Base-by-base conservation (phyloP, 64 coral and sea anemone species). In the Cladopsammia gracilis region DNA sequence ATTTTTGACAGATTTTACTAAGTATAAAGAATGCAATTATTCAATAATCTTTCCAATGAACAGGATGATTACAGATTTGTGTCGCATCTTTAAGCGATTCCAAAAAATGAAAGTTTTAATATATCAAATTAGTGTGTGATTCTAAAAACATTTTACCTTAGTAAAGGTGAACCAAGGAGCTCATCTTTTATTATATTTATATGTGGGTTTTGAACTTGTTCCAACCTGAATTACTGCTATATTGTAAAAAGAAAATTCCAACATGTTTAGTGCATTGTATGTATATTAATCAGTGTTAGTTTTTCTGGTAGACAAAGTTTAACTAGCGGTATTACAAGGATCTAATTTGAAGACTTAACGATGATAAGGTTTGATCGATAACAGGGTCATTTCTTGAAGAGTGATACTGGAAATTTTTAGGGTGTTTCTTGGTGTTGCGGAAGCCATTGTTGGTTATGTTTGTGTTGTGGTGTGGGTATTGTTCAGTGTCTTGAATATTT, bases 51-150 rank as follows among this genome's bases (percentile, higher is more conserved):
- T 59, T 22, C 47, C 4, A 49, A 58, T 25, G 6, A 13, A 42
- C 16, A 59, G 54, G 54, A 42, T 59, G 23, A 79, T 53, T 61
- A 24, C 44, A 64, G 78, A 82, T 61, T 25, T 44, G 5, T 25
- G 56, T 20, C n/a, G 45, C 44, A 46, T 18, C 25, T 51, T 84
- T 3, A 7, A 62, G 24, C 13, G 26, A 84, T 48, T 16, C 16
- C 23, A 15, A 10, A 44, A 83, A 83, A 83, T 64, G 16, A 7
- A 80, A 80, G 47, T 23, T 65, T 84, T 84, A 84, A 84, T 84
- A 80, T 80, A 80, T 80, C 24, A 44, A 61, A 68, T 50, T 6
- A 84, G 80, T 84, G 10, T 43, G 3, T 49, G 80, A 66, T 84
- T 67, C 45, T 66, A 34, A 61, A 43, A 45, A 12, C 42, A 23